Base-by-base conservation (phyloP, 1,140 invertebrate genomes). In the Mya arenaria region DNA sequence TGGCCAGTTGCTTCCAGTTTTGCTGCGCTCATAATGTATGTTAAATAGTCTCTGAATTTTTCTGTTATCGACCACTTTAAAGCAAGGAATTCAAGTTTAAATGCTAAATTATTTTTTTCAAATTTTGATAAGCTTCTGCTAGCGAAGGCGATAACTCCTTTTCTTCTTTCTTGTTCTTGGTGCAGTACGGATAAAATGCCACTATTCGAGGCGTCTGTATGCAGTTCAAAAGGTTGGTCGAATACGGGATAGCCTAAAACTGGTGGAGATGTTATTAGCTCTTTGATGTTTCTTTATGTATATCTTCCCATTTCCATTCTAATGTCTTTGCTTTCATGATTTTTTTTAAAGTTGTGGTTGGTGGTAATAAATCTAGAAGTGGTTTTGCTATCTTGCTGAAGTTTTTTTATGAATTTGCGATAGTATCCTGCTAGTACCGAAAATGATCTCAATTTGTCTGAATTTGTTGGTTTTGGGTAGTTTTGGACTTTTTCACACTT, bases 101-200 rank as follows among this genome's bases (percentile, higher is more conserved):
- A 36, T 0, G 69, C 13, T 1, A 28, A 56, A 72, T 72, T 32
- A 32, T 36, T 8, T 34, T 34, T 23, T 55, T 72, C 69, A 36
- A 30, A 8, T 4, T 23, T 23, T 72, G 1, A 32, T 19, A 72
- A 28, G n/a, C 32, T 0, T 28, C 44, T 52, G 30, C 69, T 72
- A 4, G 69, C 48, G 37, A 2, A 72, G 23, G 41, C 69, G 19
- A 72, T 72, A 36, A 72, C 44, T 0, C 28, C 56, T 56, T 72
- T 72, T 52, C 36, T 56, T 34, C 69, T 52, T 55, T 72, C 44
- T 37, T 72, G 41, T 32, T 52, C 52, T 72, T 72, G 69, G 56
- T 72, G 56, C 0, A 72, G 32, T 3, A 72, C 69, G 17, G 69
- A 13, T 25, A 44, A 3, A n/a, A 72, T 15, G 10, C 65, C 65